phyloP scores from a whole-genome alignment of 35 echinoderm and acorn worm species.

The Chiridota heheva region DNA sequence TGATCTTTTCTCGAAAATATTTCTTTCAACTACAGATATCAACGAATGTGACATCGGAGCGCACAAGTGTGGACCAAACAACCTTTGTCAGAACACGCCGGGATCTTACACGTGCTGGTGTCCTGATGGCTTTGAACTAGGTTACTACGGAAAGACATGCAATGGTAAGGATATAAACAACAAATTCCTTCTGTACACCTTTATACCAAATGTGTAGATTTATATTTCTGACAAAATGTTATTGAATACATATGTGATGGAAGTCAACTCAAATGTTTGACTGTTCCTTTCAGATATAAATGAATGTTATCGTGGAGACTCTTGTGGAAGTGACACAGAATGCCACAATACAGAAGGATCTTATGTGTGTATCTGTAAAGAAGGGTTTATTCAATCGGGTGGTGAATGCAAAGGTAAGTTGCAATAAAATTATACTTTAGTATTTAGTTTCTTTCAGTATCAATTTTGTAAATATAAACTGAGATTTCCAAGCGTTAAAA shows the following conservation, averaged over 20 bases:
- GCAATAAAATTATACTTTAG: not conserved
- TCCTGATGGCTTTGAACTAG: slow-evolving; percentile 75
- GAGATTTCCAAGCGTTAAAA: not conserved
- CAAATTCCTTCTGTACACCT: no score
- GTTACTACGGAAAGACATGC: no score
- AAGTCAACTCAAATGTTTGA: no score
- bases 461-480: not conserved
- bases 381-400: not conserved
- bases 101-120: slow-evolving; percentile 78
- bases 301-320: not conserved
- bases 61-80: slow-evolving; percentile 59
- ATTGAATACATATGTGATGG: no score
- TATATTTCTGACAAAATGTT: no score
- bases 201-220: no score
- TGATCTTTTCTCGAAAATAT: no score
- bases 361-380: slow-evolving; percentile 1
- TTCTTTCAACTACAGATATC: slow-evolving; percentile 69
- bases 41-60: slow-evolving; percentile 66
- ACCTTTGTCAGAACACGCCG: slow-evolving; percentile 65
- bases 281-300: slow-evolving; percentile 4
- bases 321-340: not conserved
- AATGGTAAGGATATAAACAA: no score
- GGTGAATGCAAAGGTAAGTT: not conserved
- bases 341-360: not conserved
- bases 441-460: not conserved